Percentiles rank a stretch among this genome's conserved stretches.
Evolutionary conservation across 2,113 vertebrate species (phyloP).

Genomic region (Heterochromis multidens): DNA sequence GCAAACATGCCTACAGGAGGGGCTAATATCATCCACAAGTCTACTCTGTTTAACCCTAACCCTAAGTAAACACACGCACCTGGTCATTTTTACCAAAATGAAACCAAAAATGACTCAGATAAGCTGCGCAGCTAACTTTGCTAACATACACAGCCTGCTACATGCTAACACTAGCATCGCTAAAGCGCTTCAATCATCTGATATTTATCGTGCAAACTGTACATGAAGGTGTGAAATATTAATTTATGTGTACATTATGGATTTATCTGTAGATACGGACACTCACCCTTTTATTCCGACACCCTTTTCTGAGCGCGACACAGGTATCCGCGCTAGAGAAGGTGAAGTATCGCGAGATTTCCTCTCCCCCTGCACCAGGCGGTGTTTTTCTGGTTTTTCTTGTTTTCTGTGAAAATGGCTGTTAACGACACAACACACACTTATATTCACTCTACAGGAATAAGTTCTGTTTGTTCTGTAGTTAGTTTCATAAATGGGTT

Average conservation of each 20-base stretch:
- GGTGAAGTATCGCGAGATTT: background rate
- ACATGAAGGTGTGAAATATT: background rate
- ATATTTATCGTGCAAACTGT: background rate
- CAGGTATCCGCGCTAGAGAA: background rate
- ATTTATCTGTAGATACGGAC: background rate
- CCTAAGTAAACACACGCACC: no score
- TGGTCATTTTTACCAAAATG: no score
- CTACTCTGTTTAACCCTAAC: background rate
- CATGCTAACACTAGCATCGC: background rate
- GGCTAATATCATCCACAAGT: background rate
- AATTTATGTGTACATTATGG: fast-evolving
- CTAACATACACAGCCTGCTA: background rate
- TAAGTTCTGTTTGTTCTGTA: background rate
- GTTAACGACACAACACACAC: background rate
- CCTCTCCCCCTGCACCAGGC: background rate
- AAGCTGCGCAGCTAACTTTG: background rate
- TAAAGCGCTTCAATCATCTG: no score
- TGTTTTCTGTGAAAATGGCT: background rate
- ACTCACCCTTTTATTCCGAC: background rate
- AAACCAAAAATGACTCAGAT: background rate
- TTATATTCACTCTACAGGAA: no score
- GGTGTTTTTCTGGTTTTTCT: background rate
- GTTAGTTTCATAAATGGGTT: background rate
- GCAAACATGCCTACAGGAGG: background rate
- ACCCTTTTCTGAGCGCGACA: background rate